Percentiles rank a stretch among this genome's conserved stretches.
phyloP scores from a whole-genome alignment of 2,113 vertebrate species.

The Mastomys coucha region DNA sequence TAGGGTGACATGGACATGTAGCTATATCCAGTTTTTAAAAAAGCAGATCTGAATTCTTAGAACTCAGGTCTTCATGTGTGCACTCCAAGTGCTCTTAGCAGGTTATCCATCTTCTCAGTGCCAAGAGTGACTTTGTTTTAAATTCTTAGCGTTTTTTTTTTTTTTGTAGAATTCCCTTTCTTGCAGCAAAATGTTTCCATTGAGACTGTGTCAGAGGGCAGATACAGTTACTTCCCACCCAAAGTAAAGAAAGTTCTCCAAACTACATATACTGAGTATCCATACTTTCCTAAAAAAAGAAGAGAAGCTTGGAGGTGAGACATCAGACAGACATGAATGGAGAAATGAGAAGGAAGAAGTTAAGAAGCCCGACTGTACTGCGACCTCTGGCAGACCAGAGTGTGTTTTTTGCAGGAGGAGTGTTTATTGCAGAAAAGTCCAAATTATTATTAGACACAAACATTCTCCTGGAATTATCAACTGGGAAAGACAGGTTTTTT shows the following conservation, averaged over 20 bases:
- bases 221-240: not conserved
- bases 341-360: not conserved
- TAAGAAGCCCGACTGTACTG: too few species aligned
- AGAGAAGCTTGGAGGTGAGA: not conserved
- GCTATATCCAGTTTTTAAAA: not conserved
- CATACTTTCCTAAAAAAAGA: not conserved
- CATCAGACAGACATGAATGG: not conserved
- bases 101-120: not conserved
- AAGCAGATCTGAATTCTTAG: too few species aligned
- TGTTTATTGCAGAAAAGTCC: not conserved
- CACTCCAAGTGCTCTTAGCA: not conserved
- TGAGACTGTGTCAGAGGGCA: accelerated
- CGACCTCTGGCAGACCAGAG: not conserved
- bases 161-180: not conserved
- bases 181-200: not conserved
- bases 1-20: not conserved
- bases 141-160: not conserved
- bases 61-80: not conserved
- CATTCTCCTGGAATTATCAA: not conserved
- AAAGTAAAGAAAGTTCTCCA: not conserved
- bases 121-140: slow-evolving; percentile 10
- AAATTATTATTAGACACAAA: not conserved
- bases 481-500: not conserved
- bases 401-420: too few species aligned
- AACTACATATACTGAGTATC: not conserved